Evolutionary conservation across 2,113 vertebrate species (phyloP).

Genomic region (Brienomyrus brachyistius): DNA sequence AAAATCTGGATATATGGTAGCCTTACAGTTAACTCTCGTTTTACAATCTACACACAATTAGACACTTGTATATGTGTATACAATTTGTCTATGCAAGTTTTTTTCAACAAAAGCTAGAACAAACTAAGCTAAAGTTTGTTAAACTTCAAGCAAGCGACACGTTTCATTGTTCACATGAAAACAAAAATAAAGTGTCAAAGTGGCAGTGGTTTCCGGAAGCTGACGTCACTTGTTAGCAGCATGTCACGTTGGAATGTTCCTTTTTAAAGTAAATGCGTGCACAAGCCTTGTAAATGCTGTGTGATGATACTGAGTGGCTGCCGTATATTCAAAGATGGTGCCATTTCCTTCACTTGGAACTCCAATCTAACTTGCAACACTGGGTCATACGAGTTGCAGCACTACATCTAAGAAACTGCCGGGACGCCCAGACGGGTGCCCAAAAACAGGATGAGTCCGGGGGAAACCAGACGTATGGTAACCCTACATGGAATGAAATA

Average conservation of each 20-base stretch:
- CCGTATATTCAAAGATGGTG: background rate
- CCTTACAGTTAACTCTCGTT: background rate
- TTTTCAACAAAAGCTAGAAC: background rate
- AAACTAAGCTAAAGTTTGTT: background rate
- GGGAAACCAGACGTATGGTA: background rate
- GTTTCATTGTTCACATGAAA: background rate
- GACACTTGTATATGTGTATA: too few relatives aligned
- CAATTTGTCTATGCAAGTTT: background rate
- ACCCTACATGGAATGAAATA: background rate
- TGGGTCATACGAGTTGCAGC: background rate
- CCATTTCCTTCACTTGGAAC: background rate
- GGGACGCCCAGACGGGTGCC: background rate
- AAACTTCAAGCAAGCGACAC: background rate
- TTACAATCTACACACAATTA: background rate
- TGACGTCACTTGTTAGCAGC: too few relatives aligned
- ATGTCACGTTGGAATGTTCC: too few relatives aligned
- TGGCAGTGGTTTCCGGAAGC: too few relatives aligned
- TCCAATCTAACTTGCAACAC: background rate
- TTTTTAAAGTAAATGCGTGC: too few relatives aligned
- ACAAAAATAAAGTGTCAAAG: too few relatives aligned
- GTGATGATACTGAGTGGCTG: background rate
- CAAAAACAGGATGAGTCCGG: background rate
- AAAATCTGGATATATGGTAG: background rate
- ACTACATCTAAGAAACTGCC: background rate
- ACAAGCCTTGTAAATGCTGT: background rate